Percentiles rank a stretch among this genome's conserved stretches.
Conservation (phyloP, 2,797 vertebrate species). For the Champsocephalus gunnari region DNA sequence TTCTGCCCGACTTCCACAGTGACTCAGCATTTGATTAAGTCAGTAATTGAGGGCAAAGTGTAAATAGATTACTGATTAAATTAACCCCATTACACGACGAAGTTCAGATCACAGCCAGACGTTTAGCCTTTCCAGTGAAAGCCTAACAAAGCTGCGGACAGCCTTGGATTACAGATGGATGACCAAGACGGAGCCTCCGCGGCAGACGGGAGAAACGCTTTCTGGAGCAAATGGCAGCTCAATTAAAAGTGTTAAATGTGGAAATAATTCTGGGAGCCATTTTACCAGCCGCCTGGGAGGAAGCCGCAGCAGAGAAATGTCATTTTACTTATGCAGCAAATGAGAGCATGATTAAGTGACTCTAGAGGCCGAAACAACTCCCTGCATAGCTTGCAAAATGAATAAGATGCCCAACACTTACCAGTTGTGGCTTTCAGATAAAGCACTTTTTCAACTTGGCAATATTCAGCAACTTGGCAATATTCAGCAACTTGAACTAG, state of each 20-base stretch:
- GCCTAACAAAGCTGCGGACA: conserved; percentile 33
- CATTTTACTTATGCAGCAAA: conserved; percentile 61
- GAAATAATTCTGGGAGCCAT: conserved; percentile 66
- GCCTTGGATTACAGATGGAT: conserved; percentile 39
- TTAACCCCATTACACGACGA: conserved; percentile 61
- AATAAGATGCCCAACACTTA: conserved; percentile 28
- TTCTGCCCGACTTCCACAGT: conserved; percentile 27
- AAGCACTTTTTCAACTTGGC: conserved; percentile 45
- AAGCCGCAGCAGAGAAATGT: conserved; percentile 63
- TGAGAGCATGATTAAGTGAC: conserved; percentile 60
- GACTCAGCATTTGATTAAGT: conserved; percentile 63
- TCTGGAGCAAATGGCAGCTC: conserved; percentile 52
- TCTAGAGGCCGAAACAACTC: conserved; percentile 55
- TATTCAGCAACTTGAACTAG: conserved; percentile 7
- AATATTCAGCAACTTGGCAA: conserved; percentile 40
- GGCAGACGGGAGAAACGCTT: conserved; percentile 9
- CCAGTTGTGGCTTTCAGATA: conserved; percentile 26
- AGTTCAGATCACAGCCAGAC: conserved; percentile 42
- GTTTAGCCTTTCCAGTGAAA: conserved; percentile 36
- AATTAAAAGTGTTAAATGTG: conserved; percentile 74
- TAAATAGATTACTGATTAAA: conserved; percentile 71
- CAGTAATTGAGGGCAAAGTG: conserved; percentile 73
- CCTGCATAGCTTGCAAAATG: conserved; percentile 44
- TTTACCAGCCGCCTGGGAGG: conserved; percentile 53
- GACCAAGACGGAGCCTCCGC: conserved; percentile 21